Evolutionary conservation across 1,140 invertebrate species (phyloP).

Genomic region (Sarcophaga peregrina): DNA sequence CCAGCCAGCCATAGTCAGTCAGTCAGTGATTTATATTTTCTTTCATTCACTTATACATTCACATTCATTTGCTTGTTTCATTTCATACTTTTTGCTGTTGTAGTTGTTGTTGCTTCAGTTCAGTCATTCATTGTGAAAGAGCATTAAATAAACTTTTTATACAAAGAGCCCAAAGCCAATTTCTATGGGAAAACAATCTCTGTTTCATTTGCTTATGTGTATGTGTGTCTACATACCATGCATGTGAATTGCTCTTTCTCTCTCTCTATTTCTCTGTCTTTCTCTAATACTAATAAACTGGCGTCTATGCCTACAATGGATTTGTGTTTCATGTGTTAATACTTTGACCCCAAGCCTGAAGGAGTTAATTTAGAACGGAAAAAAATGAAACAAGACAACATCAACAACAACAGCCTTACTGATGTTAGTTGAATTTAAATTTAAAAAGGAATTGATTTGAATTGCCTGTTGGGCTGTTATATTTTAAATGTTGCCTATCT

Average conservation of each 20-base stretch:
- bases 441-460: too few species aligned
- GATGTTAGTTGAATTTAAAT: neutral
- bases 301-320: neutral
- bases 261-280: too few species aligned
- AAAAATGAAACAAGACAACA: conserved; percentile 27
- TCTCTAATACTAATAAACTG: too few species aligned
- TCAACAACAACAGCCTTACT: neutral
- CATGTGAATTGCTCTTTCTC: too few species aligned
- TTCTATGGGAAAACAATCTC: too few species aligned
- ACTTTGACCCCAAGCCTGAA: neutral
- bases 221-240: too few species aligned
- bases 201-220: too few species aligned
- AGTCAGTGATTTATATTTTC: neutral
- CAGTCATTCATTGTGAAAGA: conserved; percentile 4
- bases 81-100: too few species aligned
- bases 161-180: neutral
- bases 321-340: neutral
- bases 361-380: neutral
- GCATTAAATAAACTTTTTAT: neutral
- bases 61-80: neutral
- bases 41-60: neutral
- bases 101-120: neutral
- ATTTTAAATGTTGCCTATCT: too few species aligned
- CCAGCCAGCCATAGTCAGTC: neutral
- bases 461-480: too few species aligned